These are phyloP conservation scores for Hirtodrosophila confusa DNA, from an alignment of 2,888 invertebrate genomes.

Conservation along the genomic window DNA sequence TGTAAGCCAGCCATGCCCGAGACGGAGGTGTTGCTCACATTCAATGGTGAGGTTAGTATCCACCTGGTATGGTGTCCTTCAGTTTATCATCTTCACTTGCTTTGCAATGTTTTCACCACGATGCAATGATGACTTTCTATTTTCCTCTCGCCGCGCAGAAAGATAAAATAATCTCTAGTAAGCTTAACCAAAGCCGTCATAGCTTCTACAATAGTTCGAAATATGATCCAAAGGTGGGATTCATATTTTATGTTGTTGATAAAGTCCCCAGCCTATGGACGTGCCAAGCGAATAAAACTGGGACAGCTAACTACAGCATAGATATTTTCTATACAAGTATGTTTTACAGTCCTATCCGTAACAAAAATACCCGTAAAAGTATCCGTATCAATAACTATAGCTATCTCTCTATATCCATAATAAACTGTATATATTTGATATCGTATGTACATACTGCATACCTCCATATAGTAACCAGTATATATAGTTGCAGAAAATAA, in stretches of 20 bases:
- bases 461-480: not conserved
- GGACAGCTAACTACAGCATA: not conserved
- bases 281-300: conserved; percentile 40
- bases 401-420: not conserved
- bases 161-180: conserved; percentile 62
- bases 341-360: conserved; percentile 12
- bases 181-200: conserved; percentile 39
- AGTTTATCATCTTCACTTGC: conserved; percentile 26
- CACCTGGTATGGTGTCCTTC: not conserved
- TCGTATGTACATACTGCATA: conserved; percentile 24
- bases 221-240: conserved; percentile 74
- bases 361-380: not conserved
- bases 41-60: conserved; percentile 82
- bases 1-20: conserved; percentile 88
- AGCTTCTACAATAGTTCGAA: conserved; percentile 57
- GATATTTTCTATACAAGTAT: conserved; percentile 21
- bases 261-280: conserved; percentile 43
- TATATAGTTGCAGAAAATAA: conserved; percentile 4
- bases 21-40: conserved; percentile 84
- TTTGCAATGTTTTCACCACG: conserved; percentile 20
- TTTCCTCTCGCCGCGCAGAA: conserved; percentile 25
- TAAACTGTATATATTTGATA: conserved; percentile 37
- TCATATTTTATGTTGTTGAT: conserved; percentile 57
- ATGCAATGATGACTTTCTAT: conserved; percentile 26
- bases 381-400: conserved; percentile 12